Percentiles rank a stretch among this genome's conserved stretches.
phyloP scores from a whole-genome alignment of 2,888 invertebrate species.

The Chymomyza caudatula region DNA sequence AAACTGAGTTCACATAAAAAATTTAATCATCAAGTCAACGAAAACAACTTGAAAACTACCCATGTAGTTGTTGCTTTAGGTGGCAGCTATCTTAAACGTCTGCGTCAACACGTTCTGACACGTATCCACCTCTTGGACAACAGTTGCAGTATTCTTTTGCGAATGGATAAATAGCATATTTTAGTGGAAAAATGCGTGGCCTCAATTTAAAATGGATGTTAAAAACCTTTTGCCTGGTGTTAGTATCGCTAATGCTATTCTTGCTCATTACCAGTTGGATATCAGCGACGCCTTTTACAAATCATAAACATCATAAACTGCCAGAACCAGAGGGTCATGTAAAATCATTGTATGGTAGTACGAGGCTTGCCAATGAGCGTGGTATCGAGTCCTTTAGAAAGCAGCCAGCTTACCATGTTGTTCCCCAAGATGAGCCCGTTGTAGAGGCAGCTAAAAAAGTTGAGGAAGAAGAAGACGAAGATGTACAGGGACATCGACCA shows the following conservation, averaged over 20 bases:
- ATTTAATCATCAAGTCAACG: neutral
- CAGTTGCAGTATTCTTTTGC: neutral
- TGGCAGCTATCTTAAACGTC: slow-evolving; percentile 21
- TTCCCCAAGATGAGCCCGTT: neutral
- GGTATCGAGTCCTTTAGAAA: slow-evolving; percentile 5
- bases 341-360: neutral
- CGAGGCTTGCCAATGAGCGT: slow-evolving; percentile 13
- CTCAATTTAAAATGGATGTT: slow-evolving; percentile 75
- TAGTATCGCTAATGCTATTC: slow-evolving; percentile 67
- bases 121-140: slow-evolving; percentile 26
- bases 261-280: slow-evolving; percentile 73
- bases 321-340: neutral
- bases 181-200: slow-evolving; percentile 63
- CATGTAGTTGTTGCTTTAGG: slow-evolving; percentile 17
- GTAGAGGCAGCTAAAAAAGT: slow-evolving; percentile 19
- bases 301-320: slow-evolving; percentile 50
- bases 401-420: slow-evolving; percentile 9
- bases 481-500: neutral
- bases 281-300: slow-evolving; percentile 71
- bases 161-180: neutral
- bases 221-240: slow-evolving; percentile 62
- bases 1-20: slow-evolving; percentile 39
- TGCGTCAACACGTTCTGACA: slow-evolving; percentile 33
- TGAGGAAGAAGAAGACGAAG: slow-evolving; percentile 1
- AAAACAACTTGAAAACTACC: neutral